Evolutionary conservation across 2,113 vertebrate species (phyloP).

Genomic region (Choloepus hoffmanni): DNA sequence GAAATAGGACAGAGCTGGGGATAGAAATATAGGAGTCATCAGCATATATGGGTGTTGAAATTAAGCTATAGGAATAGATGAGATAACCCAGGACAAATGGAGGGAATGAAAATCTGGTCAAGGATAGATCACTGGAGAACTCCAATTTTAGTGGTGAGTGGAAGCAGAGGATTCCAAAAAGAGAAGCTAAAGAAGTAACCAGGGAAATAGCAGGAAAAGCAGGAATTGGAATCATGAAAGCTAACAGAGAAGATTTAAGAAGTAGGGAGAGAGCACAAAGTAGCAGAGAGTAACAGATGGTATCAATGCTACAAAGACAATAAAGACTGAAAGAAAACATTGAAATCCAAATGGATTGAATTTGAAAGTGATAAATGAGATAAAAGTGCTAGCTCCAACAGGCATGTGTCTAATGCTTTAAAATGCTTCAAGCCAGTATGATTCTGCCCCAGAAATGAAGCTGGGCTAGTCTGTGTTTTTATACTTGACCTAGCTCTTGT

Average conservation of each 20-base stretch:
- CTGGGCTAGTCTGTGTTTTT: background rate
- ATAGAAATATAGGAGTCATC: background rate
- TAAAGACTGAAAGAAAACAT: background rate
- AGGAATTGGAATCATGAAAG: background rate
- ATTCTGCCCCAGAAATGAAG: background rate
- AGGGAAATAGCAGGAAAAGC: background rate
- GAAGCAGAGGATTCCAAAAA: background rate
- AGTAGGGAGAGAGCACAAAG: background rate
- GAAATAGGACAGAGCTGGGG: background rate
- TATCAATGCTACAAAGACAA: background rate
- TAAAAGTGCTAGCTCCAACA: background rate
- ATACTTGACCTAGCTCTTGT: background rate
- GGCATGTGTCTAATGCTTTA: background rate
- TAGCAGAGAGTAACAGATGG: background rate
- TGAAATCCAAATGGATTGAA: background rate
- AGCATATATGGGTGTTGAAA: background rate
- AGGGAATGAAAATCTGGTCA: background rate
- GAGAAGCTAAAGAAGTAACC: conserved; percentile 1
- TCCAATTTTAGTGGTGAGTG: background rate
- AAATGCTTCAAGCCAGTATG: background rate
- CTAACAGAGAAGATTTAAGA: background rate
- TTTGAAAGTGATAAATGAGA: background rate
- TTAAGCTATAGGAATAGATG: background rate
- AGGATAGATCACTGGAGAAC: background rate
- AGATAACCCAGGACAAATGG: background rate